These are phyloP conservation scores for Erinaceus europaeus DNA, from an alignment of 2,113 vertebrate genomes.

Conservation along the genomic window DNA sequence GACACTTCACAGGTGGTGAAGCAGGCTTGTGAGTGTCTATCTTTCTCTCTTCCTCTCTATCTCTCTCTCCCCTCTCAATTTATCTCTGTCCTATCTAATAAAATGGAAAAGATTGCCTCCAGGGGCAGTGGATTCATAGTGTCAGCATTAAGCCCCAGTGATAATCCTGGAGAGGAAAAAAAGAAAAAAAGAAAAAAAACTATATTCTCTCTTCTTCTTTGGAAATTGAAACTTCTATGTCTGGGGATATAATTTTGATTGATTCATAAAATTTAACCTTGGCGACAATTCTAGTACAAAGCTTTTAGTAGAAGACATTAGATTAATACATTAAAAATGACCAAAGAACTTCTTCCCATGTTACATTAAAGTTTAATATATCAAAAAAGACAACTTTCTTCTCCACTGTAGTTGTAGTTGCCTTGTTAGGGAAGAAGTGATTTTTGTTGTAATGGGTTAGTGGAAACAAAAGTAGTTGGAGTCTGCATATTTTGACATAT, in stretches of 20 bases:
- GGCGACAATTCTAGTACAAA: conserved; percentile 18
- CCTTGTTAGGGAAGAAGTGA: not conserved
- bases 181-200: too few species aligned
- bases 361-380: not conserved
- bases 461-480: not conserved
- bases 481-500: not conserved
- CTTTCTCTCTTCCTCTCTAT: too few species aligned
- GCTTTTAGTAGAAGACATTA: conserved; percentile 26
- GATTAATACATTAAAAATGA: conserved; percentile 34
- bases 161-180: too few species aligned
- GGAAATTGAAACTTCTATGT: conserved; percentile 30
- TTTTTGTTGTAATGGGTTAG: not conserved
- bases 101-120: too few species aligned
- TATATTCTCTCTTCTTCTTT: conserved; percentile 6
- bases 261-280: conserved; percentile 41
- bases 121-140: too few species aligned
- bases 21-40: too few species aligned
- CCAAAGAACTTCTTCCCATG: not conserved
- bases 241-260: conserved; percentile 6
- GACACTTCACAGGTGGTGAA: too few species aligned
- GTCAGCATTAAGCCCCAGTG: too few species aligned
- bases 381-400: not conserved
- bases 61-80: too few species aligned
- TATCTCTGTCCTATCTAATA: too few species aligned
- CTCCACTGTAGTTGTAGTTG: conserved; percentile 4